Base-by-base conservation (phyloP, 2,113 vertebrate genomes). In the Sinocyclocheilus rhinocerous region DNA sequence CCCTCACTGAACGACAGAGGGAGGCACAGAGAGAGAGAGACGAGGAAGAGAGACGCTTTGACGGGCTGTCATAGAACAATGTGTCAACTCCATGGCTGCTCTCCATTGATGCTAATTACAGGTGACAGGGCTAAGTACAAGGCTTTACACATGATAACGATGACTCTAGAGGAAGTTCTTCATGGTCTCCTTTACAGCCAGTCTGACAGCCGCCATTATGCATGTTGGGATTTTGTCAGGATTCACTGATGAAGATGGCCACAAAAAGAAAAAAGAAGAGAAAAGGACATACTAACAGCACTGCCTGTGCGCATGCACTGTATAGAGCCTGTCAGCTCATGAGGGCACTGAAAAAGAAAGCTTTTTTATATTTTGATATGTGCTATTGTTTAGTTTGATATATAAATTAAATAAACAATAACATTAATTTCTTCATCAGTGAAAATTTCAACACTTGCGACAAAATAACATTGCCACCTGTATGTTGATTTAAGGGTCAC, bases 61-160 rank as follows among this genome's bases (percentile, higher is more conserved):
- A 92, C 89, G 92, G 89, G 84, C 86, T 90, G 88, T 93, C 92
- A 93, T 86, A 85, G 87, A 91, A 92, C 88, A 90, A 87, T 15
- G 91, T 89, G 90, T 91, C 92, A 90, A 87, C 61, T 57, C 3
- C 81, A 86, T 48, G 81, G 85, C 91, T 89, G 86, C 91, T 89
- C 88, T 87, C 70, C 84, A 76, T 52, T 93, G 92, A 94, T 87
- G 88, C 88, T 93, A 93, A 95, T 94, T 93, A 90, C 91, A 94
- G 92, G 90, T 93, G 94, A 93, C 94, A 93, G 90, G 91, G 90
- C 91, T 92, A 94, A 94, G 90, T 91, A 91, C 89, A 84, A 92
- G 90, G 90, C 90, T 92, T 89, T 89, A 89, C 90, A 90, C 89
- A 88, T 90, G 91, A 91, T 91, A 92, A 92, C 80, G 90, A 92